phyloP scores from a whole-genome alignment of 2,113 vertebrate species.

The Melanerpes formicivorus region DNA sequence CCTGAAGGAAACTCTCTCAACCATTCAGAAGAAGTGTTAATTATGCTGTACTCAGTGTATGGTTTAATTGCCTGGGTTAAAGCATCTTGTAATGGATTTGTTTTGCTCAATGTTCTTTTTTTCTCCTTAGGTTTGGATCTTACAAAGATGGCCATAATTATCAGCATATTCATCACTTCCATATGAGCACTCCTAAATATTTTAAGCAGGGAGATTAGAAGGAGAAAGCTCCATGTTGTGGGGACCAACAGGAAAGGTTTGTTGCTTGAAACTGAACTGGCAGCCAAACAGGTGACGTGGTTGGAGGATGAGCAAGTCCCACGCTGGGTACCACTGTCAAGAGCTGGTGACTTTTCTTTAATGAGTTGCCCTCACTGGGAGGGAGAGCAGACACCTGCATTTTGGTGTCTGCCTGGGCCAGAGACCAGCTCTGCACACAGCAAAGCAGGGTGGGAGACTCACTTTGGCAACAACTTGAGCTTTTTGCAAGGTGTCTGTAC shows the following conservation, averaged over 20 bases:
- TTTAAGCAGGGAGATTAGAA: conserved; percentile 63
- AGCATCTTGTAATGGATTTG: conserved; percentile 2
- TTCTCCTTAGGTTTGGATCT: conserved; percentile 77
- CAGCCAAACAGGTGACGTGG: not conserved
- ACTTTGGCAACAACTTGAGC: not conserved
- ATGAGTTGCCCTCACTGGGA: not conserved
- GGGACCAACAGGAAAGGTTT: not conserved
- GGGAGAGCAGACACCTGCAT: not conserved
- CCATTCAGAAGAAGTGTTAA: not conserved
- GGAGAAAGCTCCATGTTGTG: not conserved
- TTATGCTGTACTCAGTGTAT: not conserved
- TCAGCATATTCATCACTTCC: conserved; percentile 74
- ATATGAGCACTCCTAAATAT: conserved; percentile 82
- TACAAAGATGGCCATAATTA: conserved; percentile 79
- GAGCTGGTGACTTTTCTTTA: not conserved
- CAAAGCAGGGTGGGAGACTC: not conserved
- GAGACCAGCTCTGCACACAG: not conserved
- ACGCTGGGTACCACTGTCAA: not conserved
- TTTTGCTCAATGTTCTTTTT: not conserved
- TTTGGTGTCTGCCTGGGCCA: not conserved
- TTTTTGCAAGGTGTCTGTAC: not conserved
- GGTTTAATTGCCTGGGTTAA: not conserved
- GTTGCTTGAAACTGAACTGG: not conserved
- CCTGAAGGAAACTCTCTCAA: not conserved
- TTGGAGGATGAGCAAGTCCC: not conserved